Evolutionary conservation across 2,888 invertebrate species (phyloP), one percentile per base, ranked within the genome.

Genomic region (Margaritifera margaritifera): DNA sequence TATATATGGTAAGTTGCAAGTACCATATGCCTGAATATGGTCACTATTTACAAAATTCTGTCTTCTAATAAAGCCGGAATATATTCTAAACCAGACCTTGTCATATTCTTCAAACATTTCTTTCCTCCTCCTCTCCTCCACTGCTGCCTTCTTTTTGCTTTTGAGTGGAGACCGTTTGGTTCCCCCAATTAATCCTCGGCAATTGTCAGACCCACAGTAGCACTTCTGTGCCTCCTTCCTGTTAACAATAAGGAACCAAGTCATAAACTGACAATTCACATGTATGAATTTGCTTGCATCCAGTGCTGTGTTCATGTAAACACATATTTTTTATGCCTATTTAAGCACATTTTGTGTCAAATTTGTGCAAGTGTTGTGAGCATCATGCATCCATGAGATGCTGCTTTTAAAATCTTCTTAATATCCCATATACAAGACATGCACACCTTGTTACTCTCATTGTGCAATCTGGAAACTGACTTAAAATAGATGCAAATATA

Each of bases 161-260:
- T 78, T 81, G 42, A 83, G 79, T 27, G 86, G 83, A 52, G 80
- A 78, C 25, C 80, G 71, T 72, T 89, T 88, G 69, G 82, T 85
- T 4, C 86, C 85, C 0, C 99, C 99, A 75, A 99, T 96, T 94
- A 96, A 97, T 0, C 99, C 99, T 31, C 97, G 94, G 88, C 99
- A 99, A 82, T 93, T 94, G 18, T 92, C 87, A 0, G 98, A 93
- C 80, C 96, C 97, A 90, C 99, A 99, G 89, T 93, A 97, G 91
- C 99, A 99, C 75, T 94, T 94, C 91, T 99, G 99, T 0, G 98
- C 98, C 88, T 96, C 96, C 90, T 97, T 95, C 8, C 98, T 96
- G 90, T 24, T 84, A 70, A 68, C 18, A 27, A 24, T 24, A 50
- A 22, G 22, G 42, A 11, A 60, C 18, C 20, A 15, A 66, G n/a